Base-by-base conservation (phyloP, 2,797 vertebrate species). In the Clamator glandarius region DNA sequence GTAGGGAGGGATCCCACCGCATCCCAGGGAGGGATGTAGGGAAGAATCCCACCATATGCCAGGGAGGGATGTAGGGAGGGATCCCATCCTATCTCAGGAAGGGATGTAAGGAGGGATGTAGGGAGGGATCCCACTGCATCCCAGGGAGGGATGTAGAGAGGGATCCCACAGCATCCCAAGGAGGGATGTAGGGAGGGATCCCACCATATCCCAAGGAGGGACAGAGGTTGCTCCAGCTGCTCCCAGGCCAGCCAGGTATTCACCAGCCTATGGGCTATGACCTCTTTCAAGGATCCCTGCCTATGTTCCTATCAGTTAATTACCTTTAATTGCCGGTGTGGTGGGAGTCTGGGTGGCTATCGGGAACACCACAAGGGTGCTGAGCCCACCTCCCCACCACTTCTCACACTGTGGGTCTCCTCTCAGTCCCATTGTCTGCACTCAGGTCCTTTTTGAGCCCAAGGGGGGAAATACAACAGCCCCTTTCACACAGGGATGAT, bases 331-430 rank as follows among this genome's bases (percentile, higher is more conserved):
- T 89, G 59, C 7, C 36, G 62, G 6, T n/a, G 23, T 6, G 54
- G 5, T 54, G 41, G 44, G 17, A n/a, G n/a, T n/a, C n/a, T n/a
- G n/a, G n/a, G n/a, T n/a, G n/a, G n/a, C n/a, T n/a, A n/a, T n/a
- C n/a, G n/a, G n/a, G 29, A 36, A 57, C 16, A 23, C 36, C 0
- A 0, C 17, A 15, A 54, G 24, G 50, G 33, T 36, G 39, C 54
- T 46, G 69, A 62, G n/a, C 18, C 16, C 5, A 0, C 8, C n/a
- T 55, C 3, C 25, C 35, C 42, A 1, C 0, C 0, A 1, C 7
- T n/a, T 41, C 41, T 58, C 9, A 1, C 39, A 25, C 54, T 1
- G 0, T 29, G 62, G 42, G 8, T 15, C 55, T 15, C 15, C 50
- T 44, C 9, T 52, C 55, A 52, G 39, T 16, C n/a, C 89, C 42